Evolutionary conservation across 2,888 invertebrate species (phyloP), one percentile per base, ranked within the genome.

Genomic region (Archips crataeganus): DNA sequence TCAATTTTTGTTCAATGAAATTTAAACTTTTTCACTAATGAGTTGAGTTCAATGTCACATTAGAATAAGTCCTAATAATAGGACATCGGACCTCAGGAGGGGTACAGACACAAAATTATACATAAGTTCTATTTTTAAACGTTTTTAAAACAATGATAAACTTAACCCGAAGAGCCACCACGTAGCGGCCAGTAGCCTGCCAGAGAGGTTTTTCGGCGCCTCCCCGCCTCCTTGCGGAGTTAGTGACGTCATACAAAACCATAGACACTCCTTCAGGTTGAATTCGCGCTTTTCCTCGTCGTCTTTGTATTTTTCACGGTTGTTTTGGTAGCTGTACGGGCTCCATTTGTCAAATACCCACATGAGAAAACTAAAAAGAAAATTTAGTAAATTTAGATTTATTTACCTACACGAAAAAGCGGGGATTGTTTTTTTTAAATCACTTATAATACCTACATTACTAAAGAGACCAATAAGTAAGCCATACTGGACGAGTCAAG

Each of bases 181-280:
- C 0, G 99, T 99, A 2, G 99, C 99, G 0, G 99, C 99, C 0
- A 99, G 97, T 11, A 99, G 93, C 66, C 99, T 95, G 0, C 99
- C 99, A 0, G 99, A 99, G 0, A 99, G 95, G 89, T 99, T 99
- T 89, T 99, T 98, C 0, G 99, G 99, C 0, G 99, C 99, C 89
- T 99, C 99, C 0, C 99, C 99, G 0, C 99, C 99, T 0, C 99
- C 98, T 90, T 97, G 96, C 0, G 99, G 99, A 0, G 99, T 99
- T 23, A 99, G 92, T 49, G 99, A 99, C 57, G 99, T 99, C 98
- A 99, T 99, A 85, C 99, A 99, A 89, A 99, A 99, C 99, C 99
- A 99, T 0, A 99, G 95, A 84, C 99, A 99, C 90, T 99, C 99
- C 87, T 99, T 99, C 49, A 99, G 91, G 61, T 97, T 98, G 85